These are phyloP conservation scores for Pseudeuparius sepicola DNA, from an alignment of 2,888 invertebrate species.

Conservation along the genomic window DNA sequence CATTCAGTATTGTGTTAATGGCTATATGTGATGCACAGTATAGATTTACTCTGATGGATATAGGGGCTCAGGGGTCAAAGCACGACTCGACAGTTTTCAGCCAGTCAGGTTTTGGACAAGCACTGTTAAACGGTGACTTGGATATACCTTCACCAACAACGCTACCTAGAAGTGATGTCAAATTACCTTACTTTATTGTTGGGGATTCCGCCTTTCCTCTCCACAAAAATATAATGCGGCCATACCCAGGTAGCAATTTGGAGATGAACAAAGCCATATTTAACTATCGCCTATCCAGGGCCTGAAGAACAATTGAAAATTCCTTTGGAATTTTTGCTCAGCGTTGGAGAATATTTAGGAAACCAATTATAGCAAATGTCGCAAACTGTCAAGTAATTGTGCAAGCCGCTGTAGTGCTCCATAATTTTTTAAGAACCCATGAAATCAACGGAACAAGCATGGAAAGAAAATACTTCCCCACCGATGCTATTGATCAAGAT, in stretches of 20 bases:
- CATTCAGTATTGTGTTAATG: constrained; percentile 22
- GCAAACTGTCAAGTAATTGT: constrained; percentile 8
- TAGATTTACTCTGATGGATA: constrained; percentile 27
- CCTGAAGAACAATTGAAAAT: constrained; percentile 7
- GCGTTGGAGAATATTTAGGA: constrained; percentile 7
- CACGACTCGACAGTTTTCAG: constrained; percentile 26
- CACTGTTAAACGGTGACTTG: constrained; percentile 6
- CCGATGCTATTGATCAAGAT: constrained; percentile 10
- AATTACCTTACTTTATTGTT: constrained; percentile 12
- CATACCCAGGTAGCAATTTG: constrained; percentile 12
- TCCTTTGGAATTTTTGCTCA: constrained; percentile 6
- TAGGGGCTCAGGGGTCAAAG: constrained; percentile 27
- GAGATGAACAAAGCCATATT: constrained; percentile 6
- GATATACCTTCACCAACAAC: constrained; percentile 2
- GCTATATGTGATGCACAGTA: constrained; percentile 27
- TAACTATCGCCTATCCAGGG: constrained; percentile 4
- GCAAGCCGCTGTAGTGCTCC: constrained; percentile 18
- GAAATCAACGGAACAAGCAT: constrained; percentile 4
- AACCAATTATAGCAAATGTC: constrained; percentile 10
- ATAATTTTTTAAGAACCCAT: constrained; percentile 18
- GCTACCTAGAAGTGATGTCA: constrained; percentile 8
- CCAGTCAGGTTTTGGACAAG: constrained; percentile 10
- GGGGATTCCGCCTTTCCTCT: constrained; percentile 18
- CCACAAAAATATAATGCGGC: constrained; percentile 12
- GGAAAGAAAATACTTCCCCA: constrained; percentile 12